These are phyloP conservation scores for Gymnocypris eckloni DNA, from an alignment of 2,797 vertebrate species.

Conservation along the genomic window DNA sequence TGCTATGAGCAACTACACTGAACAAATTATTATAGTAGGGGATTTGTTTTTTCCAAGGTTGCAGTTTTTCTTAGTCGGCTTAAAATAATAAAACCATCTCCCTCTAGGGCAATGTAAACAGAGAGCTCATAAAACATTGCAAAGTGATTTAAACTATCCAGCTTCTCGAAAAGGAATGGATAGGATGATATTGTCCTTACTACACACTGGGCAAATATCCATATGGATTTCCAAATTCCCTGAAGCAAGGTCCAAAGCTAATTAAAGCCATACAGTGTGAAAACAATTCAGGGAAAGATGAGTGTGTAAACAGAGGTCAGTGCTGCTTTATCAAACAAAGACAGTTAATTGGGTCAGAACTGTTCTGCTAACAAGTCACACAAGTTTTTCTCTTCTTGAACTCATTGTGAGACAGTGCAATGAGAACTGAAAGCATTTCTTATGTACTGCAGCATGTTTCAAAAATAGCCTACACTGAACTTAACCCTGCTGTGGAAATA, in stretches of 20 bases:
- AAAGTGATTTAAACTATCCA: slow-evolving; percentile 64
- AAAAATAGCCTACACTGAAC: slow-evolving; percentile 18
- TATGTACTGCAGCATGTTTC: neutral
- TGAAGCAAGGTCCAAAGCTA: slow-evolving; percentile 75
- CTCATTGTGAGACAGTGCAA: neutral
- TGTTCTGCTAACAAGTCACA: slow-evolving; percentile 59
- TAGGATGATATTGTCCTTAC: slow-evolving; percentile 58
- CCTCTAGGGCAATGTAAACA: slow-evolving; percentile 67
- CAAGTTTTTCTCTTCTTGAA: slow-evolving; percentile 22
- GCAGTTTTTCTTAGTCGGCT: slow-evolving; percentile 57
- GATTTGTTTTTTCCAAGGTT: neutral
- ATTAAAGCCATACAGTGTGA: slow-evolving; percentile 78
- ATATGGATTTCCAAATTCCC: slow-evolving; percentile 77
- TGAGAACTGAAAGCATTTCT: neutral
- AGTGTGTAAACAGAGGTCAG: slow-evolving; percentile 66
- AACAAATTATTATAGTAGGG: neutral
- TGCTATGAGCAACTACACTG: neutral
- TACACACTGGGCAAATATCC: slow-evolving; percentile 72
- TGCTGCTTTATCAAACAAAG: slow-evolving; percentile 75
- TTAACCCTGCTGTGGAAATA: slow-evolving; percentile 21
- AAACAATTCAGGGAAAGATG: slow-evolving; percentile 68
- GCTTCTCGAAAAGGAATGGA: slow-evolving; percentile 58
- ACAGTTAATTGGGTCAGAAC: slow-evolving; percentile 75
- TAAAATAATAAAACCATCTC: slow-evolving; percentile 61
- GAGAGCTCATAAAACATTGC: slow-evolving; percentile 61